phyloP scores from a whole-genome alignment of 1,140 invertebrate genomes.

The Araneus ventricosus region DNA sequence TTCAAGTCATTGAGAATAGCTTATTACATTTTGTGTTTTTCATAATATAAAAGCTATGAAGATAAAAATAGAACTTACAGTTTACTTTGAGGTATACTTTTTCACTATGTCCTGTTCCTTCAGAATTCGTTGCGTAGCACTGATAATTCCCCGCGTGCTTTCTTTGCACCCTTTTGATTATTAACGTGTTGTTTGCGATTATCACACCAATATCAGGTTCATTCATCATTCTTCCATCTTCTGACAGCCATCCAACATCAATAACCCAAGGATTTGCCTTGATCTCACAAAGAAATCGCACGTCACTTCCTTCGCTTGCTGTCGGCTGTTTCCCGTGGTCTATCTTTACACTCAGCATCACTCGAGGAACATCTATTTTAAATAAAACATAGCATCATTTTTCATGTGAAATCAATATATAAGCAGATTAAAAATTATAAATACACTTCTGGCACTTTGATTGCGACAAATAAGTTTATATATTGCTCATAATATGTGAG shows the following conservation, averaged over 20 bases:
- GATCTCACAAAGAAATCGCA: constrained; percentile 89
- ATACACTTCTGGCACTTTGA: no score
- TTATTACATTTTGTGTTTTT: not conserved
- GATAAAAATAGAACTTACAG: constrained; percentile 85
- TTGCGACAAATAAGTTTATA: no score
- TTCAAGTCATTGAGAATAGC: not conserved
- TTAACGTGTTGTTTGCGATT: constrained; percentile 86
- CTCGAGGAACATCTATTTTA: constrained; percentile 70
- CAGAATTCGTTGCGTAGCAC: constrained; percentile 92
- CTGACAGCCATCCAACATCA: constrained; percentile 72
- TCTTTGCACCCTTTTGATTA: constrained; percentile 78
- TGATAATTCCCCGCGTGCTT: constrained; percentile 84
- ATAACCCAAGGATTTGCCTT: constrained; percentile 73
- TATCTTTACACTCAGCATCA: constrained; percentile 70
- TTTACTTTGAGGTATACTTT: constrained; percentile 91
- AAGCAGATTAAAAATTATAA: not conserved
- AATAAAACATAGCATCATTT: not conserved
- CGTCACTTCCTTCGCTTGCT: constrained; percentile 86
- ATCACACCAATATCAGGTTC: constrained; percentile 88
- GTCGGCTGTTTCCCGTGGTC: constrained; percentile 74
- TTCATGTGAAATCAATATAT: not conserved
- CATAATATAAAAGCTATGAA: not conserved
- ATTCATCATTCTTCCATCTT: constrained; percentile 76
- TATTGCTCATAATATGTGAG: no score
- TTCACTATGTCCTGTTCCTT: constrained; percentile 92